phyloP scores from a whole-genome alignment of 2,888 invertebrate genomes.

The Eupithecia vulgata region DNA sequence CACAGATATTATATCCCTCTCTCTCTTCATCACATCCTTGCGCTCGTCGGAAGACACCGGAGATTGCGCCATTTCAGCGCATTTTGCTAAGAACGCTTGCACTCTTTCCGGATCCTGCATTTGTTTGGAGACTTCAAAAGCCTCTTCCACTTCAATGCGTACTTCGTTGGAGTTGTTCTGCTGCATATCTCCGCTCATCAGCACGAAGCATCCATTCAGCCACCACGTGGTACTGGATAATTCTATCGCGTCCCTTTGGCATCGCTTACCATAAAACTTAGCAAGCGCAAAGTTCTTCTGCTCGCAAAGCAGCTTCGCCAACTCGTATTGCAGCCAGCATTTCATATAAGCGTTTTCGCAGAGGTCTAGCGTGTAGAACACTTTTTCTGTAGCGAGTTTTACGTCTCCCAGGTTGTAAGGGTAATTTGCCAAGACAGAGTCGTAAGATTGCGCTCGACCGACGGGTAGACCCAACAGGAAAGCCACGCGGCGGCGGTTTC shows the following conservation, averaged over 20 bases:
- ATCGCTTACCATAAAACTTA: slow-evolving; percentile 76
- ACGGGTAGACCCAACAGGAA: slow-evolving; percentile 76
- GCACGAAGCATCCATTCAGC: slow-evolving; percentile 73
- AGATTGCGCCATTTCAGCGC: slow-evolving; percentile 70
- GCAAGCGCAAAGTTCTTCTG: slow-evolving; percentile 78
- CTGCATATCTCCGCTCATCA: slow-evolving; percentile 80
- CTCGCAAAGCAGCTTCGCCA: slow-evolving; percentile 68
- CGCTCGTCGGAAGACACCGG: slow-evolving; percentile 67
- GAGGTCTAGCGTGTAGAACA: slow-evolving; percentile 68
- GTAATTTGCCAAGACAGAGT: slow-evolving; percentile 78
- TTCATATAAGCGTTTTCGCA: slow-evolving; percentile 78
- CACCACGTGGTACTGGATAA: slow-evolving; percentile 72
- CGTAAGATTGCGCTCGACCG: slow-evolving; percentile 74
- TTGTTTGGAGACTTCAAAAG: slow-evolving; percentile 72
- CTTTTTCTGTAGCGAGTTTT: slow-evolving; percentile 69
- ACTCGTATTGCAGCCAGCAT: slow-evolving; percentile 78
- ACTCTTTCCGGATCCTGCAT: slow-evolving; percentile 71
- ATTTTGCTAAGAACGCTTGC: slow-evolving; percentile 73
- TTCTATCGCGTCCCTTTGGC: slow-evolving; percentile 73
- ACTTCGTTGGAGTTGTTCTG: slow-evolving; percentile 78
- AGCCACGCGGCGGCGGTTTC: slow-evolving; percentile 75
- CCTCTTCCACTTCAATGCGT: slow-evolving; percentile 74
- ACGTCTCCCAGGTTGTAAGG: slow-evolving; percentile 76
- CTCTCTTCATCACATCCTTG: slow-evolving; percentile 68
- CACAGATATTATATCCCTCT: slow-evolving; percentile 64